These are phyloP conservation scores for Zaprionus taronus DNA, from an alignment of 1,140 invertebrate species.

Conservation along the genomic window DNA sequence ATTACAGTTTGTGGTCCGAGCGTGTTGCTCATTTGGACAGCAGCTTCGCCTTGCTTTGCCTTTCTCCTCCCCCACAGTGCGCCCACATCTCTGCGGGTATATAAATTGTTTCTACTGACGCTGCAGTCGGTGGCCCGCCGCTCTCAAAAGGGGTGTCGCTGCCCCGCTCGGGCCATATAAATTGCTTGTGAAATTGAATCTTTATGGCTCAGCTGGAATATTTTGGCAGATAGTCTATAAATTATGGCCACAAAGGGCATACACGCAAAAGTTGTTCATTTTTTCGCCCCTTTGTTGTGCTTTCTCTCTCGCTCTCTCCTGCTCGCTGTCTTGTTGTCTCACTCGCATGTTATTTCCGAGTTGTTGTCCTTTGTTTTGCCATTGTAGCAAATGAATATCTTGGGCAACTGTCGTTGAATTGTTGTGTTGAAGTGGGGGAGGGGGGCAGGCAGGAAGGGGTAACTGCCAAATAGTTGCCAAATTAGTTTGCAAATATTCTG, in stretches of 20 bases:
- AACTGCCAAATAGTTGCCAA: constrained; percentile 70
- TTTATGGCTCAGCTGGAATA: constrained; percentile 83
- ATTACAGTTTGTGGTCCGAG: constrained; percentile 63
- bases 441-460: background rate
- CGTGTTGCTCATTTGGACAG: constrained; percentile 70
- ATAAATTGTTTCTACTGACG: constrained; percentile 53
- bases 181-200: constrained; percentile 83
- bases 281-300: constrained; percentile 20
- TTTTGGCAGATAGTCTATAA: constrained; percentile 83
- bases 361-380: constrained; percentile 40
- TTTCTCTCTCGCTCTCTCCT: constrained; percentile 28
- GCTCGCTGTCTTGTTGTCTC: constrained; percentile 21
- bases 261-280: constrained; percentile 67
- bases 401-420: constrained; percentile 60
- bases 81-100: constrained; percentile 40
- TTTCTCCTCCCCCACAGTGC: background rate
- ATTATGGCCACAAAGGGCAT: constrained; percentile 83
- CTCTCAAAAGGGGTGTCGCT: constrained; percentile 46
- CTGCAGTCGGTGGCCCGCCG: background rate
- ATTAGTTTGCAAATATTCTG: constrained; percentile 79
- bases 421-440: constrained; percentile 60
- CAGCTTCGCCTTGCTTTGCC: background rate
- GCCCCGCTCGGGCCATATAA: constrained; percentile 65
- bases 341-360: constrained; percentile 46
- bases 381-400: constrained; percentile 76